phyloP scores from a whole-genome alignment of 2,113 vertebrate species.

The Odocoileus virginianus region DNA sequence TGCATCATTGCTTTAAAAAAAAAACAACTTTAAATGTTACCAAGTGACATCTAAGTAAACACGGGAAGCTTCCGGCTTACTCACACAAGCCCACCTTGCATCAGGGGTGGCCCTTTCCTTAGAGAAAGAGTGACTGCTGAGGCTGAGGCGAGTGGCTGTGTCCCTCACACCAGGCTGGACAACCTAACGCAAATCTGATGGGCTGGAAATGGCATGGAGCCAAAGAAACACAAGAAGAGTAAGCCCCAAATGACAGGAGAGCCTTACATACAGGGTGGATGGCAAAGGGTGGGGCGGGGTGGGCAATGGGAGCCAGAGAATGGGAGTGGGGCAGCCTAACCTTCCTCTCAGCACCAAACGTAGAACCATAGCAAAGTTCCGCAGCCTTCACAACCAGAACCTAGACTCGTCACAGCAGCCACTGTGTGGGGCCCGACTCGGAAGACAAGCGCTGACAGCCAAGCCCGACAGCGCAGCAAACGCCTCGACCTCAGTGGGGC shows the following conservation, averaged over 20 bases:
- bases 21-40: not conserved
- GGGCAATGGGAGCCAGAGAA: not conserved
- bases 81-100: not conserved
- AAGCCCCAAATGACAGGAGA: not conserved
- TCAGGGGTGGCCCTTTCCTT: not conserved
- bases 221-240: not conserved
- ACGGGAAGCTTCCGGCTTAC: not conserved
- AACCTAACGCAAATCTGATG: not conserved
- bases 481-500: not conserved
- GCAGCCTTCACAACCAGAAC: not conserved
- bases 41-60: not conserved
- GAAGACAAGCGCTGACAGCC: not conserved
- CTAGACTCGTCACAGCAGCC: not conserved
- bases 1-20: not conserved
- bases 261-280: not conserved
- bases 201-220: not conserved
- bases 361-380: not conserved
- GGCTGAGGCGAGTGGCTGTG: not conserved
- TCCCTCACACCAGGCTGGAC: not conserved
- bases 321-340: not conserved
- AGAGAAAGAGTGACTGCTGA: not conserved
- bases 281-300: not conserved
- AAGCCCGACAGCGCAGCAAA: not conserved
- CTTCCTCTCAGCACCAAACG: not conserved
- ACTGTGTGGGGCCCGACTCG: not conserved